A percentile compares a stretch with the other conserved stretches of the same genome.
phyloP scores from a whole-genome alignment of 2,797 vertebrate genomes.

The Eospalax fontanierii region DNA sequence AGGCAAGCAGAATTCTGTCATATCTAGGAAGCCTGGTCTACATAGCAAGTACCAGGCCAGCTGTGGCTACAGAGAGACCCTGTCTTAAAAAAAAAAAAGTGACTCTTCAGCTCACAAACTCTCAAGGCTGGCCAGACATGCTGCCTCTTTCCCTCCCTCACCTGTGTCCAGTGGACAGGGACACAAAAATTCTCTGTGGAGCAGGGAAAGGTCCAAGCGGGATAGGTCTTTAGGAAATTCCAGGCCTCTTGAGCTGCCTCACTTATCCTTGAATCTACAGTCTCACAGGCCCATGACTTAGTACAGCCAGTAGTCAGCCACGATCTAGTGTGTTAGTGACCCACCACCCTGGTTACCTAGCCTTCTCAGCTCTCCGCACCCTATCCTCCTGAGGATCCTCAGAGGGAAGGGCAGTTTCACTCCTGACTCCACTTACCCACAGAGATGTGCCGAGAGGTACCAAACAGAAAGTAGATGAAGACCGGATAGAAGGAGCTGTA shows the following conservation, averaged over 20 bases:
- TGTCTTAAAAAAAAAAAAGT: too few species aligned
- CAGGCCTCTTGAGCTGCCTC: neutral
- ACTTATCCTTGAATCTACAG: neutral
- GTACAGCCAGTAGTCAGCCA: neutral
- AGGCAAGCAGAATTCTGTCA: too few species aligned
- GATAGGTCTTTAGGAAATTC: neutral
- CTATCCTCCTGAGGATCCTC: neutral
- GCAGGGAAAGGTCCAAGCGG: neutral
- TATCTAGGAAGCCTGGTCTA: too few species aligned
- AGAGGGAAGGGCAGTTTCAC: too few species aligned
- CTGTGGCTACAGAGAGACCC: too few species aligned
- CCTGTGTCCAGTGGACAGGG: neutral
- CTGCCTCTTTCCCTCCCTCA: neutral
- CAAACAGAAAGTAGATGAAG: conserved; percentile 96
- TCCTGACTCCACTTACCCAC: conserved; percentile 88
- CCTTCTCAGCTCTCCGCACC: too few species aligned
- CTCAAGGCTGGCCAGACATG: neutral
- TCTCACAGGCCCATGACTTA: neutral
- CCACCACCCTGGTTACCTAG: neutral
- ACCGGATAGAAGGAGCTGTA: conserved; percentile 97
- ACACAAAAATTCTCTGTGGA: neutral
- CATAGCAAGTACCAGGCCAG: too few species aligned
- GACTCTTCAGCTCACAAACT: neutral
- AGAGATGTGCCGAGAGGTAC: conserved; percentile 97
- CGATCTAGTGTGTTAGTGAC: neutral